Evolutionary conservation across 2,797 vertebrate genomes (phyloP), one percentile per base, ranked within the genome.

Genomic region (Mormyrops attenuatus): DNA sequence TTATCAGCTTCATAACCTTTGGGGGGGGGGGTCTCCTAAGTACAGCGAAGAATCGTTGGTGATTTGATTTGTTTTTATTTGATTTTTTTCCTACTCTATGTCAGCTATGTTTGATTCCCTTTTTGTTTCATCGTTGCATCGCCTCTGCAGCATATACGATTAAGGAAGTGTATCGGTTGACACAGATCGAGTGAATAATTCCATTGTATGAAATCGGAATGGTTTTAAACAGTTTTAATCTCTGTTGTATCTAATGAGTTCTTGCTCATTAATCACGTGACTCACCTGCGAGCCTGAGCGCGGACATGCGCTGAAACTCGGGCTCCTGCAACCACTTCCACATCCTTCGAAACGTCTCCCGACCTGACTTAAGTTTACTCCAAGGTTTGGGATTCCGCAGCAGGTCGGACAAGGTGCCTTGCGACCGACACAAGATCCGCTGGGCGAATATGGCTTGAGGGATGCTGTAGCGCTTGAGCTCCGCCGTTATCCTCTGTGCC

Each of bases 281-380:
- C 97, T 95, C 97, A 98, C 98, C 98, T 97, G 98, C 98, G 91
- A 99, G 97, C 93, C 98, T 96, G 91, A 99, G 97, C 87, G 98
- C 98, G 69, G 98, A 99, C 98, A 99, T 99, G 93, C 98, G 96
- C 95, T 99, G 98, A 94, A 99, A 99, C 94, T 99, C 98, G 0
- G 98, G 98, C 93, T 99, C 98, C 93, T 99, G 98, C 87, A 99
- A 96, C 98, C 98, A 99, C 95, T 99, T 99, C 98, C 98, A 99
- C 98, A 99, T 99, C 95, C 98, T 97, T 91, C 98, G 96, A 96
- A 99, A 99, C 90, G 98, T 99, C 96, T 99, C 98, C 22, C 98
- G 96, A 90, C 98, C 98, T 0, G 98, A 99, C 95, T 99, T 99
- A 94, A 99, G 98, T 95, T 99, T 99, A 97, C 98, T 98, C 98